These are phyloP conservation scores for Portunus trituberculatus DNA, from an alignment of 1,140 invertebrate species.

Conservation along the genomic window DNA sequence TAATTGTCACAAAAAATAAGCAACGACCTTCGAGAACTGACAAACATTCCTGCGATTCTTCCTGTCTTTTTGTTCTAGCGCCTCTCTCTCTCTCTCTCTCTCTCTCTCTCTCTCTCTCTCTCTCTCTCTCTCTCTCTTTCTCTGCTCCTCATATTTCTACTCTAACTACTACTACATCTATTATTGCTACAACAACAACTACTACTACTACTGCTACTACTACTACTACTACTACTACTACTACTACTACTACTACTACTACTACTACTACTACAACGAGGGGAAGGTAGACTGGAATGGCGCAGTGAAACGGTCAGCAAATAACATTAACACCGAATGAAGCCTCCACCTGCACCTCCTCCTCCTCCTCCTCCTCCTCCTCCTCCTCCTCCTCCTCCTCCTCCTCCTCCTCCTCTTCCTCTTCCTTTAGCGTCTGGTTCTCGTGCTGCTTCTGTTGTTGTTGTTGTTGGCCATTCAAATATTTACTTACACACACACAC, in stretches of 20 bases:
- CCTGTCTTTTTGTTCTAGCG: background rate
- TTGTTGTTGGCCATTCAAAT: too few species aligned
- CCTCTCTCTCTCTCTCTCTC: conserved; percentile 11
- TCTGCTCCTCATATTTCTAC: too few species aligned
- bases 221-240: conserved; percentile 23
- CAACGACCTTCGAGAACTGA: background rate
- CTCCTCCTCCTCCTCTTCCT: background rate
- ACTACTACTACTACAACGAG: background rate
- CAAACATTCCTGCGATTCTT: background rate
- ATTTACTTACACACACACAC: too few species aligned
- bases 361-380: too few species aligned
- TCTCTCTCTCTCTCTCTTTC: background rate
- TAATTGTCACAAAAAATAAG: background rate
- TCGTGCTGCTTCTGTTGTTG: too few species aligned
- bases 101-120: background rate
- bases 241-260: conserved; percentile 22
- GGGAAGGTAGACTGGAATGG: too few species aligned
- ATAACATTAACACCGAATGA: background rate
- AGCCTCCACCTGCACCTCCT: background rate
- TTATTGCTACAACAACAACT: background rate
- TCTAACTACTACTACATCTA: too few species aligned
- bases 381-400: background rate
- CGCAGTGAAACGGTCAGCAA: background rate
- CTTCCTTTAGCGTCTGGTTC: too few species aligned
- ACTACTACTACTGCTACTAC: background rate